Percentiles rank a stretch among this genome's conserved stretches.
Evolutionary conservation across 2,797 vertebrate species (phyloP).

Genomic region (Salarias fasciatus): DNA sequence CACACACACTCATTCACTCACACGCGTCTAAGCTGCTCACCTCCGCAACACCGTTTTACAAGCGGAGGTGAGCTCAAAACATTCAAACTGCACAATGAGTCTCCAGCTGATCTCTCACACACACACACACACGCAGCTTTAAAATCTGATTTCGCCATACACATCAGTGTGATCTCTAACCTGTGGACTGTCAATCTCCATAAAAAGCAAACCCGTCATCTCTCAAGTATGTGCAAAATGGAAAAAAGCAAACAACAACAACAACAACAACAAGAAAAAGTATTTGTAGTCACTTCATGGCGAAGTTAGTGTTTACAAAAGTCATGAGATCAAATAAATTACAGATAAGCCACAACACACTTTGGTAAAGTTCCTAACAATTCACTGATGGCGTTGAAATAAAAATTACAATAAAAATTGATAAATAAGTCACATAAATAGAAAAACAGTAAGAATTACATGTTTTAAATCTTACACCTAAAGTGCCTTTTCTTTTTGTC

Average conservation of each 20-base stretch:
- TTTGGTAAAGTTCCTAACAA: conserved; percentile 87
- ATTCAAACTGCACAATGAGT: conserved; percentile 89
- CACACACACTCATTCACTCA: conserved; percentile 48
- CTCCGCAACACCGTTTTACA: conserved; percentile 88
- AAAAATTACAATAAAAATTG: conserved; percentile 41
- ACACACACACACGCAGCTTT: conserved; percentile 57
- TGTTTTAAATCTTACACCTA: conserved; percentile 67
- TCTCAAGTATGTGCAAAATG: conserved; percentile 93
- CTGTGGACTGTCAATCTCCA: conserved; percentile 84
- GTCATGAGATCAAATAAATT: conserved; percentile 74
- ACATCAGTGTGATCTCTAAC: conserved; percentile 64
- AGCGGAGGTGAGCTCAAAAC: conserved; percentile 87
- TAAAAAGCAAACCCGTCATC: conserved; percentile 70
- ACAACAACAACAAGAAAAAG: conserved; percentile 64
- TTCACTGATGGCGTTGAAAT: conserved; percentile 50
- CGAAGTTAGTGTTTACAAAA: conserved; percentile 86
- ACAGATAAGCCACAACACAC: conserved; percentile 78
- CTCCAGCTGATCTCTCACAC: conserved; percentile 82
- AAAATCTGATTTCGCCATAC: conserved; percentile 86
- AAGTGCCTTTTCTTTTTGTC: conserved; percentile 77
- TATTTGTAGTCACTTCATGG: conserved; percentile 71
- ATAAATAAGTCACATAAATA: conserved; percentile 67
- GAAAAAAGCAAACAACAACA: conserved; percentile 78
- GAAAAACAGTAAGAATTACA: conserved; percentile 53
- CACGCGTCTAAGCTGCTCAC: conserved; percentile 83